phyloP scores from a whole-genome alignment of 2,888 invertebrate species.

The Stratiomys singularior region DNA sequence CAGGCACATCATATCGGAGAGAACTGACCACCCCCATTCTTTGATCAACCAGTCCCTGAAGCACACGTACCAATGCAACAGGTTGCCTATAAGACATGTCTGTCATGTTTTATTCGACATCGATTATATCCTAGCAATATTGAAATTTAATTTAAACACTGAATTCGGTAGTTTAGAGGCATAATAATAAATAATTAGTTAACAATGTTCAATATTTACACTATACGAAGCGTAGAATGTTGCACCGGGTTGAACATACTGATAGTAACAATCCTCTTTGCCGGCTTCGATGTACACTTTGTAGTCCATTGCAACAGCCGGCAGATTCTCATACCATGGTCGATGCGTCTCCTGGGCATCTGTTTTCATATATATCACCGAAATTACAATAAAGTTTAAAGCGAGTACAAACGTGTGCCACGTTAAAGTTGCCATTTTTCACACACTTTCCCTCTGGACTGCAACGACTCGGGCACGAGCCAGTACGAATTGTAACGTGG shows the following conservation, averaged over 20 bases:
- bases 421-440: conserved; percentile 59
- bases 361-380: conserved; percentile 54
- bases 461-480: background rate
- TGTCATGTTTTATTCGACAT: too few species aligned
- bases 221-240: conserved; percentile 95
- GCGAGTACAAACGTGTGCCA: conserved; percentile 59
- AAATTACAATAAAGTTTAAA: conserved; percentile 55
- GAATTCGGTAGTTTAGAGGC: background rate
- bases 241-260: conserved; percentile 91
- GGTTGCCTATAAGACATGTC: too few species aligned
- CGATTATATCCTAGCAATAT: too few species aligned
- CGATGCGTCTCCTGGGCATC: conserved; percentile 67
- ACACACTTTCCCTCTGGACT: conserved; percentile 1
- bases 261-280: conserved; percentile 94
- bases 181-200: background rate
- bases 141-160: too few species aligned
- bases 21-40: background rate
- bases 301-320: conserved; percentile 95
- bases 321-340: conserved; percentile 87
- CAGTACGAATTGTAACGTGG: background rate
- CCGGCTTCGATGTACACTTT: conserved; percentile 96
- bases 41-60: background rate
- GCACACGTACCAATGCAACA: conserved; percentile 15
- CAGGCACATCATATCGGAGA: too few species aligned
- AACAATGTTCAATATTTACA: conserved; percentile 68